Conservation (phyloP, 2,888 invertebrate genomes). For the Mechanitis messenoides region DNA sequence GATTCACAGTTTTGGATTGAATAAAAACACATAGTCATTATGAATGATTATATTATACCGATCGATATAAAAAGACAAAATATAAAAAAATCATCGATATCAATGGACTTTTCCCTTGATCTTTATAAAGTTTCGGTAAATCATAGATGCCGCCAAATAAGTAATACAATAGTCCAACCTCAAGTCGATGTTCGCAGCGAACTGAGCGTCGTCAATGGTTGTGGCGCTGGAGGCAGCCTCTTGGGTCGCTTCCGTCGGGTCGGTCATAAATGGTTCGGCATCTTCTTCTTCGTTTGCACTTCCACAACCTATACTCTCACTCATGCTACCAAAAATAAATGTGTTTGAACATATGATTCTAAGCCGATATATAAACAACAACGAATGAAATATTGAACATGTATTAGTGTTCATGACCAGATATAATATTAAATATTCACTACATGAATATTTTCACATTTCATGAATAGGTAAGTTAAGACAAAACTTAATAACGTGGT, state of each 20-base stretch:
- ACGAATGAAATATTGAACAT: too few species aligned
- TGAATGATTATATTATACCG: neutral
- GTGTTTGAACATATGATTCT: too few species aligned
- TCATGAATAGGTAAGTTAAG: too few species aligned
- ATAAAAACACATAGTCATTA: neutral
- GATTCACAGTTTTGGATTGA: neutral
- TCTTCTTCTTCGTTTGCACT: conserved; percentile 47
- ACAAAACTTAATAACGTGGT: too few species aligned
- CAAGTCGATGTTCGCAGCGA: conserved; percentile 60
- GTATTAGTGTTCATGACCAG: too few species aligned
- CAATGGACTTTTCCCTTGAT: neutral
- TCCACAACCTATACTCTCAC: conserved; percentile 52
- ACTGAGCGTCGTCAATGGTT: conserved; percentile 48
- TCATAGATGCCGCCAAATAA: conserved; percentile 4
- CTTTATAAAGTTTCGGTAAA: neutral
- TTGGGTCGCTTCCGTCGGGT: conserved; percentile 28
- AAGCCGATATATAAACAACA: too few species aligned
- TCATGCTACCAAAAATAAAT: conserved; percentile 37
- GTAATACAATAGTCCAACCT: conserved; percentile 38
- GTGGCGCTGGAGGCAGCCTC: conserved; percentile 33
- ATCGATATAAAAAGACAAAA: neutral
- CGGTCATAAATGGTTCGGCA: neutral
- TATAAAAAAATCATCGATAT: neutral
- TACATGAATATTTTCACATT: too few species aligned
- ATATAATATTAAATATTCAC: too few species aligned